Base-by-base conservation (phyloP, 1,140 invertebrate genomes). In the Macrobrachium nipponense region DNA sequence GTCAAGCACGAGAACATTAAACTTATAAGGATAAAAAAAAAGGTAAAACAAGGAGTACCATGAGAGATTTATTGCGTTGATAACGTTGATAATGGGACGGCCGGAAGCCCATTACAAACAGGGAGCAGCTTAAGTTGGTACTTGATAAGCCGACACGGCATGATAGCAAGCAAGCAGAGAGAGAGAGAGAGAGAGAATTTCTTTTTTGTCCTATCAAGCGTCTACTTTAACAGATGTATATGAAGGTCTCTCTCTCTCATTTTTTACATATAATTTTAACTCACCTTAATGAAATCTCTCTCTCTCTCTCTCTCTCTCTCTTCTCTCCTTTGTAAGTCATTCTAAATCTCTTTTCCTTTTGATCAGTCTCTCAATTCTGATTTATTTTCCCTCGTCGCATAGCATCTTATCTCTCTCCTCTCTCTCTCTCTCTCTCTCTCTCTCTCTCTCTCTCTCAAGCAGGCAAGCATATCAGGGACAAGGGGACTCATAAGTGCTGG, bases 151-250 rank as follows among this genome's bases (percentile, higher is more conserved):
- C 36, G 27, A 77, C 51, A 77, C 8, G 75, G 14, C 5, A 58
- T 2, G 27, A 20, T 58, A 58, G 60, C 43, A 78, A 58, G 60
- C 43, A 78, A 44, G 59, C 43, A 77, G 75, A 43, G 73, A 76
- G 73, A 76, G 73, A 76, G 73, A 76, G 75, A 77, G 75, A 77
- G 75, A 77, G 75, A 77, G 75, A 62, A 36, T 73, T 43, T 15
- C 18, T 44, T 43, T 43, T 73, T 10, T 2, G 5, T 43, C n/a
- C 20, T 73, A 5, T 43, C 0, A 18, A 73, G 72, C 43, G 17
- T 14, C n/a, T 70, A 20, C 11, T 12, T 70, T 10, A 10, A 17
- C 51, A 17, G 17, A 17, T 73, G 20, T 73, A n/a, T 73, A 44
- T 73, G 70, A 44, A n/a, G n/a, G n/a, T n/a, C n/a, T n/a, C n/a